Conservation (phyloP, 2,797 vertebrate genomes). For the Sebastes oblongus region DNA sequence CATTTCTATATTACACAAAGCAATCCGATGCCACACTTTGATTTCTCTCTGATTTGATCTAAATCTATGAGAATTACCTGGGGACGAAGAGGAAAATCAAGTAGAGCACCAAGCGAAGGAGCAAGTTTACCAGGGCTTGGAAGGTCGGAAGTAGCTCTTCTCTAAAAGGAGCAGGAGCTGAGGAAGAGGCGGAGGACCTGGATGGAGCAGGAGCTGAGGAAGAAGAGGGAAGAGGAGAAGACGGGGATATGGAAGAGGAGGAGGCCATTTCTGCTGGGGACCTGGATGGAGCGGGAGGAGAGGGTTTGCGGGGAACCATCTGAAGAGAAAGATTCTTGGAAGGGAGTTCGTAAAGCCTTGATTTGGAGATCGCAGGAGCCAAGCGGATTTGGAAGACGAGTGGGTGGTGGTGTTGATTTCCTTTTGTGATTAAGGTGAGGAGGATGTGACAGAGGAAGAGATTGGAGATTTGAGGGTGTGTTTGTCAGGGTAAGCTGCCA, state of each 20-base stretch:
- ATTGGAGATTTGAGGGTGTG: not conserved
- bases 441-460: not conserved
- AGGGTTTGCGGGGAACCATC: not conserved
- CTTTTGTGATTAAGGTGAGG: not conserved
- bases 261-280: not conserved
- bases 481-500: not conserved
- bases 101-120: constrained; percentile 25
- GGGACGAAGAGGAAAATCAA: not conserved
- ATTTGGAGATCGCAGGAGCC: not conserved
- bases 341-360: not conserved
- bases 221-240: constrained; percentile 34
- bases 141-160: constrained; percentile 62
- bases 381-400: not conserved
- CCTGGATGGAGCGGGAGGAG: not conserved
- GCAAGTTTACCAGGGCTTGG: constrained; percentile 64
- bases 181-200: constrained; percentile 46
- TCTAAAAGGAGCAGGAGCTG: constrained; percentile 21
- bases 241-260: not conserved
- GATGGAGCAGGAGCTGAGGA: constrained; percentile 36
- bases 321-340: not conserved
- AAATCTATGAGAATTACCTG: constrained; percentile 5
- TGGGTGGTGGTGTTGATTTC: constrained; percentile 1
- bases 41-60: not conserved
- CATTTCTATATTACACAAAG: not conserved
- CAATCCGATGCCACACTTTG: not conserved